phyloP scores from a whole-genome alignment of 2,888 invertebrate genomes.

The Cordilura impudica region DNA sequence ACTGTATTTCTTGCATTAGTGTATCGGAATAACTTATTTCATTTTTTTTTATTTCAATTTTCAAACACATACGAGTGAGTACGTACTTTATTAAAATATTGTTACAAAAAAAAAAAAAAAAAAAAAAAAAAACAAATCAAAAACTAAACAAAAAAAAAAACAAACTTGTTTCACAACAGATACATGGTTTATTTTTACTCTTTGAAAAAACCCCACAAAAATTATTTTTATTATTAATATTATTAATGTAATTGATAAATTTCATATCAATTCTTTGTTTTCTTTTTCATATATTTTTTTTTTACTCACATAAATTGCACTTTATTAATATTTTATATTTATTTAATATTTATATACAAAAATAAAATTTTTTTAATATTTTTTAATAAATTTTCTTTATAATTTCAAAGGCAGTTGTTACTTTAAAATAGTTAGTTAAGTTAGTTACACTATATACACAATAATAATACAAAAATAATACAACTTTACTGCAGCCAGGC shows the following conservation, averaged over 20 bases:
- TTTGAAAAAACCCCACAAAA: not conserved
- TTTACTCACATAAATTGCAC: not conserved
- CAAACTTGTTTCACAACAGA: slow-evolving; percentile 19
- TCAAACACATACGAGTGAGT: not conserved
- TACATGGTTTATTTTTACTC: not conserved
- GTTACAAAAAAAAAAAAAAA: not conserved
- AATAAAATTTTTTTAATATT: not conserved
- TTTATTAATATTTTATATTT: not conserved
- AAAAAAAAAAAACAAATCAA: not conserved
- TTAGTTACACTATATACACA: slow-evolving; percentile 38
- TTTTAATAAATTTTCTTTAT: not conserved
- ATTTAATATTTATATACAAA: slow-evolving; percentile 4
- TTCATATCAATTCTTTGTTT: not conserved
- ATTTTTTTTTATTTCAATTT: not conserved
- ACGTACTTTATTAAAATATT: not conserved
- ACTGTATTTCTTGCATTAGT: not conserved
- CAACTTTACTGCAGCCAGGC: slow-evolving; percentile 43
- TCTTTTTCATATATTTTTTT: not conserved
- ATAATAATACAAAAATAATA: slow-evolving; percentile 30
- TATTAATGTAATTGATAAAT: not conserved
- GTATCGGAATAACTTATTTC: not conserved
- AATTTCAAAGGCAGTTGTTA: slow-evolving; percentile 9
- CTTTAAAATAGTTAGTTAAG: slow-evolving; percentile 46
- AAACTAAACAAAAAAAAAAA: not conserved
- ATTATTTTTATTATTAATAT: not conserved